Base-by-base conservation (phyloP, 2,888 invertebrate species). In the Pristionchus entomophagus region DNA sequence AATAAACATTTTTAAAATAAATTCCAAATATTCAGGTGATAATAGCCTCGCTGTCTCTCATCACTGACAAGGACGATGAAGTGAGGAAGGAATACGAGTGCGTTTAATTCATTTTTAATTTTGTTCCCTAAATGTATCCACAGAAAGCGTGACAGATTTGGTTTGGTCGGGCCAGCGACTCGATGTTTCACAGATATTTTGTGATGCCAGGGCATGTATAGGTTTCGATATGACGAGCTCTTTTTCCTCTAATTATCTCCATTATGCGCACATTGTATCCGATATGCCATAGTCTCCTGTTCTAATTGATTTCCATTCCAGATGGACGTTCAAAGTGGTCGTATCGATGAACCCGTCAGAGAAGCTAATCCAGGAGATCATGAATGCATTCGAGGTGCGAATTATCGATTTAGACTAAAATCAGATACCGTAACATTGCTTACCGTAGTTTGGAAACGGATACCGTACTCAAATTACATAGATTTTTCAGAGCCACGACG, bases 301-400 rank as follows among this genome's bases (percentile, higher is more conserved):
- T n/a, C n/a, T n/a, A n/a, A n/a, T n/a, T n/a, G n/a, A n/a, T n/a
- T n/a, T n/a, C n/a, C n/a, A n/a, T 84, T 84, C 59, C 69, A 84
- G 84, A 26, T 65, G 35, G n/a, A 32, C 84, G 17, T 84, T 84
- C 84, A 84, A 84, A 51, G 84, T 84, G 32, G 32, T 84, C 32
- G 49, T 84, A 2, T 69, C 84, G 22, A 65, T 56, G 84, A 69
- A 84, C 3, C 84, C 51, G 8, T 84, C 84, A 0, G 49, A 65
- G 38, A 35, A 45, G 45, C 49, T 69, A 12, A 51, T 84, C 32
- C 6, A 22, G 51, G 49, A 65, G n/a, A 51, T 84, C 8, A 29
- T 19, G 41, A 12, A 65, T 6, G 84, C 84, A 3, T 65, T 84
- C 65, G 51, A 84, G 69, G 84, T 84, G 26, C n/a, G 82, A 17